Evolutionary conservation across 2,113 vertebrate species (phyloP), one percentile per base, ranked within the genome.

Genomic region (Onychostoma macrolepis): DNA sequence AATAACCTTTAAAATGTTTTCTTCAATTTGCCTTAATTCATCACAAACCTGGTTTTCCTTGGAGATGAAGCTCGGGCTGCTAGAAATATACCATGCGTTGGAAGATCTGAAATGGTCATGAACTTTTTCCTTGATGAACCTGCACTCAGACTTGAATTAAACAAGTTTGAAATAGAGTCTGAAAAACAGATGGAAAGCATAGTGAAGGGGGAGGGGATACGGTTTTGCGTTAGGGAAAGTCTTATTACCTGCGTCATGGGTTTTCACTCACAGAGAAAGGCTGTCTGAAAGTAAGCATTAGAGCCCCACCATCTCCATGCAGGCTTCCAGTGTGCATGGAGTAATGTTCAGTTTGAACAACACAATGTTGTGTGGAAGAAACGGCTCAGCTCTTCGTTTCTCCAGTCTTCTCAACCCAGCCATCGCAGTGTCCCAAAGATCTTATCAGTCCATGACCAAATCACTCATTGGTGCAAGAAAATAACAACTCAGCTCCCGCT

Each of bases 201-300:
- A 75, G 82, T 82, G 82, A 85, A 76, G 30, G 85, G 80, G 88
- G 28, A 67, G 28, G 81, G 45, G 67, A 84, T 65, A 53, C 11
- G 38, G 84, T 79, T 89, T 84, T 79, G 76, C 65, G 56, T 84
- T 87, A 87, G 21, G 86, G 86, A 87, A 87, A 87, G 41, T 75
- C 79, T 83, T 86, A 80, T 84, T 90, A 82, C 87, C 89, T 90
- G 87, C 89, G 85, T 88, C 89, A 90, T 90, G 89, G 84, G 76
- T 83, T 89, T 89, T 86, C 85, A 89, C 85, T 45, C 84, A 88
- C 45, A 85, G 83, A 69, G 87, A 76, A 82, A 82, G 43, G 63
- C 72, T 83, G 79, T 71, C 63, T 85, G 53, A 38, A 78, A 78
- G 79, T 83, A 72, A 82, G 63, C 67, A 80, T 79, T 79, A 83